Evolutionary conservation across 2,888 invertebrate genomes (phyloP), one percentile per base, ranked within the genome.

Genomic region (Digitonthophagus gazella): DNA sequence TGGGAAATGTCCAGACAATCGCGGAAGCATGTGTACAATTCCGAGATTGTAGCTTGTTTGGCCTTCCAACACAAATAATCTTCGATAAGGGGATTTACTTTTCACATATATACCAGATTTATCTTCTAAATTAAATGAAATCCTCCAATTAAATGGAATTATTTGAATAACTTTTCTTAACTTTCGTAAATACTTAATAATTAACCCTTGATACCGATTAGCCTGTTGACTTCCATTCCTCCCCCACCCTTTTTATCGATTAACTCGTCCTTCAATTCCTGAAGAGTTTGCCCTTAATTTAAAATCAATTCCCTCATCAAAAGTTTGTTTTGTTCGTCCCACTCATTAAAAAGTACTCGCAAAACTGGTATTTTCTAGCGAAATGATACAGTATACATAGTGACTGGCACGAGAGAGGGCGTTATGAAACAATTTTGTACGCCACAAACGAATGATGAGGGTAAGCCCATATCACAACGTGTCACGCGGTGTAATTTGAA

Each of bases 401-500:
- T n/a, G 15, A 61, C 19, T 61, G 44, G 16, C 44, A 54, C 58
- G 28, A 58, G 16, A 44, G 19, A 61, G 63, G 54, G 67, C 15
- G 57, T 65, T 65, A 44, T 44, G 28, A 44, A 44, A 44, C 65
- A 54, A 65, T 44, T 68, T 65, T 65, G 56, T 65, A 68, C 61
- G 15, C 65, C 57, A 65, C 65, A 28, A 19, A n/a, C 44, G 58
- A 68, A 68, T 68, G 68, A 68, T 58, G 68, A 68, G 68, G 68
- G 68, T 68, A 16, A 28, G 65, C 68, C 68, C 65, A 58, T 65
- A 65, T 68, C 68, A 65, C 44, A 58, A 68, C 65, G 64, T 68
- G 68, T 68, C 68, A 68, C 58, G 68, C 58, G 55, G 54, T 67
- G 61, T 68, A 64, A 68, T 68, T 68, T 64, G 44, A 58, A 65